These are phyloP conservation scores for Labia minor DNA, from an alignment of 2,888 invertebrate genomes.

Conservation along the genomic window DNA sequence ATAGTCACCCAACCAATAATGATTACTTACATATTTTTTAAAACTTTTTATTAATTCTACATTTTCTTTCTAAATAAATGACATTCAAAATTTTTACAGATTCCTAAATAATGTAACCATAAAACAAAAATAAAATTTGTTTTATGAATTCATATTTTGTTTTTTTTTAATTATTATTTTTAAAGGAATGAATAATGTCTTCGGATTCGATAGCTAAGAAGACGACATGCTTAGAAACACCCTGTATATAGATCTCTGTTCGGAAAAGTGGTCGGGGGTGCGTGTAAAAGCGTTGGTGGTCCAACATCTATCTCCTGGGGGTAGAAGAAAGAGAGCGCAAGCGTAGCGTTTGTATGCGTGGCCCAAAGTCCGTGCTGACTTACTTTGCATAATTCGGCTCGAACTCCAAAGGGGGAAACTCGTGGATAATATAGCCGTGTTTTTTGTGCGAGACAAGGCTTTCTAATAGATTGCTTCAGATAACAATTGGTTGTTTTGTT, in stretches of 20 bases:
- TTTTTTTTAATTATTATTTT: too few relatives aligned
- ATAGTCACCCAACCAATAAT: too few relatives aligned
- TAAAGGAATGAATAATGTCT: too few relatives aligned
- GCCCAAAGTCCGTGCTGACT: constrained; percentile 13
- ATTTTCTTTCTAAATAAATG: too few relatives aligned
- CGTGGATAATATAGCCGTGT: constrained; percentile 4
- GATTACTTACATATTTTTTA: too few relatives aligned
- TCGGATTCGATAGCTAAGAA: too few relatives aligned
- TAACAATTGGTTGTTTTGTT: constrained; percentile 13
- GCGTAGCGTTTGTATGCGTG: not conserved
- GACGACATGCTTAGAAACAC: not conserved
- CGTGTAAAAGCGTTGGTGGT: not conserved
- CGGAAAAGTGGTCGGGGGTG: too few relatives aligned
- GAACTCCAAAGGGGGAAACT: not conserved
- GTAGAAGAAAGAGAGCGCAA: not conserved
- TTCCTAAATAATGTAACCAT: too few relatives aligned
- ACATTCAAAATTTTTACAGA: too few relatives aligned
- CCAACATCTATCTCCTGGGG: not conserved
- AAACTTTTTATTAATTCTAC: too few relatives aligned
- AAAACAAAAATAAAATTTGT: too few relatives aligned
- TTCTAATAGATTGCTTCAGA: constrained; percentile 8
- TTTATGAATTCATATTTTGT: too few relatives aligned
- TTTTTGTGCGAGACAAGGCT: constrained; percentile 7
- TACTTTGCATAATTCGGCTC: not conserved
- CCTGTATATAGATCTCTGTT: not conserved